Base-by-base conservation (phyloP, 2,888 invertebrate species). In the Oxytorus armatus region DNA sequence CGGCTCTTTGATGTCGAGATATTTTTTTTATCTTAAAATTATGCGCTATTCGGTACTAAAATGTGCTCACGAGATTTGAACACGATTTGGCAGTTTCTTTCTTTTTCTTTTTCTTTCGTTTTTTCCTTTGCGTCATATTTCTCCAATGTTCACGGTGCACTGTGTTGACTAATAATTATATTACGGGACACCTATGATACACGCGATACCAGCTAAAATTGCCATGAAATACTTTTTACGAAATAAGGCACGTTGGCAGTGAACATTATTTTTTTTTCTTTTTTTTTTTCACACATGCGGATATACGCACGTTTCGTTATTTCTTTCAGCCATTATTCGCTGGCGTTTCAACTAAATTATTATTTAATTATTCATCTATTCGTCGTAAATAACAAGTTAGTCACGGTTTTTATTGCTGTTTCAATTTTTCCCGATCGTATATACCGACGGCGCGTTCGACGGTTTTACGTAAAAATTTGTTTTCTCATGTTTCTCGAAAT, bases 31-130 rank as follows among this genome's bases (percentile, higher is more conserved):
- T 83, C 75, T 81, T 61, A 49, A 77, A 72, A n/a, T 77, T 55
- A 61, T 18, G 29, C 66, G 49, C 49, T 66, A 66, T 59, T 61
- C 39, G 25, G 23, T 68, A 76, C 51, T 33, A 74, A 63, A 66
- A 75, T 76, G 79, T 76, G 79, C 51, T 65, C 73, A 44, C 53
- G 42, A 69, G 76, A 72, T 44, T 53, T 73, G 80, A 81, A 81
- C 80, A 81, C 77, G 77, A 77, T 81, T 77, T 81, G 80, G 80
- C 80, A 81, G 80, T 81, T 81, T 65, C 44, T 68, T 63, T 63
- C 55, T 61, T n/a, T 70, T 39, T 14, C 14, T 53, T 68, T 51
- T 21, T 66, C 47, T 36, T 53, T 61, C 5, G 47, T 29, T 66
- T 59, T 25, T 18, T 61, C 23, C n/a, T 8, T 39, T 21, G 36